Percentiles rank a stretch among this genome's conserved stretches.
These are phyloP conservation scores for Pocillopora verrucosa DNA, from an alignment of 64 coral and sea anemone species.

Conservation along the genomic window DNA sequence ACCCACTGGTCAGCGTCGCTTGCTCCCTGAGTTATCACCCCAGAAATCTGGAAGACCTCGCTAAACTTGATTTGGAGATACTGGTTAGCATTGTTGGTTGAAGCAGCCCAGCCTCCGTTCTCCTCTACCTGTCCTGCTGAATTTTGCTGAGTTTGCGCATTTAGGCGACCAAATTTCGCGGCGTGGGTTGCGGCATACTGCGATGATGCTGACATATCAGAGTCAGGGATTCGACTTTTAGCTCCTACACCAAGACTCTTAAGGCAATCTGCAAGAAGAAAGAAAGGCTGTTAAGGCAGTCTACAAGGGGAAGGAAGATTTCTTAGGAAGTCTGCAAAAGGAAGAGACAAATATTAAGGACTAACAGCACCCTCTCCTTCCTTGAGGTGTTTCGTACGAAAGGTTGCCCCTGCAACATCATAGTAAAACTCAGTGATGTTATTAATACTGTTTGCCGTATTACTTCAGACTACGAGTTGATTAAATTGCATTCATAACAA, in stretches of 20 bases:
- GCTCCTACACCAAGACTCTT: constrained; percentile 41
- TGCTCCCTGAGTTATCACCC: constrained; percentile 70
- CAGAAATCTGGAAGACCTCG: constrained; percentile 53
- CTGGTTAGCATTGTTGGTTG: constrained; percentile 21
- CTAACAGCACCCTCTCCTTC: too few species aligned
- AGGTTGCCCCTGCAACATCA: too few species aligned
- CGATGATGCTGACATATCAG: constrained; percentile 63
- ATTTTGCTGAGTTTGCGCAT: constrained; percentile 16
- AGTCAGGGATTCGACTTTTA: constrained; percentile 23
- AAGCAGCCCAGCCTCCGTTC: constrained; percentile 63
- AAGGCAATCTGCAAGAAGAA: constrained; percentile 41
- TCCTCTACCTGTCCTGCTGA: constrained; percentile 3
- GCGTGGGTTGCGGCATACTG: background rate
- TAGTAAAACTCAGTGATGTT: too few species aligned
- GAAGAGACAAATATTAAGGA: too few species aligned
- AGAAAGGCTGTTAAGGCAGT: background rate
- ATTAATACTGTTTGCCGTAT: too few species aligned
- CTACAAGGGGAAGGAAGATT: background rate
- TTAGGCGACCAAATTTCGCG: constrained; percentile 46
- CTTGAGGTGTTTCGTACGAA: too few species aligned
- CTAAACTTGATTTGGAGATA: constrained; percentile 59
- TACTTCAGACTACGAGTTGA: too few species aligned
- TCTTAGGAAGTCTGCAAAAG: too few species aligned
- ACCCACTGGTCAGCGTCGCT: constrained; percentile 59
- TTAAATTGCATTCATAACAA: too few species aligned